Conservation (phyloP, 2,113 vertebrate species). For the Ifrita kowaldi region DNA sequence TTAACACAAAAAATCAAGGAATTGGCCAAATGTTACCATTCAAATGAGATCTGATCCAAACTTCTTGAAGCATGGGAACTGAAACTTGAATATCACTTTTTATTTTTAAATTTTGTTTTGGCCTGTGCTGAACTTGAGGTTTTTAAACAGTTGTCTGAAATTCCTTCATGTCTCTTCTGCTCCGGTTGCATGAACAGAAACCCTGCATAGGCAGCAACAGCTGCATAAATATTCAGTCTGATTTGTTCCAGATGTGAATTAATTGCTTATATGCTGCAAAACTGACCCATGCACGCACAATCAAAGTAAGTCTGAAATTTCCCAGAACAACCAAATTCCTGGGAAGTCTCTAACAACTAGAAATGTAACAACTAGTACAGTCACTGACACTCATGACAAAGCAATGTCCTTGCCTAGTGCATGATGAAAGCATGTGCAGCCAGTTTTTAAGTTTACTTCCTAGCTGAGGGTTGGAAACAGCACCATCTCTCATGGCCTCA, state of each 20-base stretch:
- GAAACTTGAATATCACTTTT: not conserved
- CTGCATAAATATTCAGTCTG: not conserved
- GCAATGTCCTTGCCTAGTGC: not conserved
- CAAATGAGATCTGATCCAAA: not conserved
- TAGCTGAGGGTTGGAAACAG: not conserved
- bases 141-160: not conserved
- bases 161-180: not conserved
- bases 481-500: not conserved
- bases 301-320: not conserved
- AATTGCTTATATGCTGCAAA: not conserved
- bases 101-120: not conserved
- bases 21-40: not conserved
- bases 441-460: not conserved
- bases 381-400: not conserved
- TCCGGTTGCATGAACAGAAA: not conserved
- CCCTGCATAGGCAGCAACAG: not conserved
- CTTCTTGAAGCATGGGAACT: not conserved
- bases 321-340: not conserved
- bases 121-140: not conserved
- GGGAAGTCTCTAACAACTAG: not conserved
- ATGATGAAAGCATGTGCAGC: not conserved
- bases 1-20: not conserved
- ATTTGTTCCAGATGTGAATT: not conserved
- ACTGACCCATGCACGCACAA: not conserved
- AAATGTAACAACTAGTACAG: not conserved